These are phyloP conservation scores for Zoanthus gigantus DNA, from an alignment of 92 coral and sea anemone species.

Conservation along the genomic window DNA sequence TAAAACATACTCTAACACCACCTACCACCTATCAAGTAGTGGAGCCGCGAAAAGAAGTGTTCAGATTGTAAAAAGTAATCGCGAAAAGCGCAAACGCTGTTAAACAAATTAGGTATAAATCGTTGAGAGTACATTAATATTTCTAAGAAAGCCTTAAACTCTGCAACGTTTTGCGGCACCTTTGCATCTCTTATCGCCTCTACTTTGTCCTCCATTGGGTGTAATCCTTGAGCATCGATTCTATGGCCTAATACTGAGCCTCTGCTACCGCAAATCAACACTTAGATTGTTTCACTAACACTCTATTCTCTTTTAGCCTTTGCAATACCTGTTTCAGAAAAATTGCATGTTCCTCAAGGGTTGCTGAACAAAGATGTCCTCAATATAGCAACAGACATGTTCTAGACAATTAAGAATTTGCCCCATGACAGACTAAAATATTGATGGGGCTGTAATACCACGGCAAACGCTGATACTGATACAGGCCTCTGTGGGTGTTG, in stretches of 20 bases:
- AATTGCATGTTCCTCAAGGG: neutral
- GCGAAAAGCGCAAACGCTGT: too few species aligned
- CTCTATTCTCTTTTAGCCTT: conserved; percentile 34
- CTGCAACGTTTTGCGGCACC: conserved; percentile 22
- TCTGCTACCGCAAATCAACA: conserved; percentile 28
- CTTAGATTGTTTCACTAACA: conserved; percentile 35
- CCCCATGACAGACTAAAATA: conserved; percentile 46
- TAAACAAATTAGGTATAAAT: conserved; percentile 33
- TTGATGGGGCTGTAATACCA: neutral
- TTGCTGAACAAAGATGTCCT: neutral
- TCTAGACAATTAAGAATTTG: conserved; percentile 45
- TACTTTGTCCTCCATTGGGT: too few species aligned
- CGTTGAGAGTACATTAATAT: conserved; percentile 9
- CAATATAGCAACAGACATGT: conserved; percentile 14
- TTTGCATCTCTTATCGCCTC: conserved; percentile 24
- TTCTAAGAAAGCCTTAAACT: conserved; percentile 33
- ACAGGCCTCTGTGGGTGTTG: conserved; percentile 53
- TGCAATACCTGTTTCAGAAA: conserved; percentile 26
- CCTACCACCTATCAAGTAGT: too few species aligned
- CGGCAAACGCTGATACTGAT: conserved; percentile 13
- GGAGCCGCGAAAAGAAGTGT: too few species aligned
- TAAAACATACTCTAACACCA: too few species aligned
- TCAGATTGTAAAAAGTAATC: too few species aligned
- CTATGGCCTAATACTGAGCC: conserved; percentile 40
- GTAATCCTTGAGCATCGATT: neutral